Evolutionary conservation across 2,888 invertebrate genomes (phyloP), one percentile per base, ranked within the genome.

Genomic region (Megamerina dolium): DNA sequence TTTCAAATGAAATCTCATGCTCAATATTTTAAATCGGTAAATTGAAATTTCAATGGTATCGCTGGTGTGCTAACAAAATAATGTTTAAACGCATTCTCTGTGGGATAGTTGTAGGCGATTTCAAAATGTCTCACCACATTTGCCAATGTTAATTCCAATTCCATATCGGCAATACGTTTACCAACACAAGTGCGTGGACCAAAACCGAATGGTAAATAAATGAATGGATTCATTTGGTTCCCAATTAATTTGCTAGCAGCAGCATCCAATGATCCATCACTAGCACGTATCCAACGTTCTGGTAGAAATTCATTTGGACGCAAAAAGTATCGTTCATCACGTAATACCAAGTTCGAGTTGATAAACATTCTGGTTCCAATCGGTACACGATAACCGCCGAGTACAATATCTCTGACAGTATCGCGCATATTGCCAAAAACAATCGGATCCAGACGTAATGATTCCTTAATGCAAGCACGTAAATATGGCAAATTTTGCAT

Each of bases 391-490:
- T 84, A 87, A 4, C 80, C 83, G 23, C 77, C 73, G 1, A 87
- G 59, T 18, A 79, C 75, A 26, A 80, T 70, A 49, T 84, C 80
- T 46, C 75, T 76, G 1, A 72, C 70, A 41, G 78, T 70, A 37
- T 71, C 64, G 48, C 84, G 74, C 17, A 78, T 62, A 56, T 79
- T 82, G 1, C 78, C 83, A 8, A 77, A 70, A 1, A 77, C 75
- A 1, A 82, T 75, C 0, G 83, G 81, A 50, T 76, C 74, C 9
- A 83, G 52, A 53, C 87, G 74, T 30, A 85, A 64, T 0, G 81
- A 75, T 66, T 88, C 87, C 60, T 85, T 87, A 16, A 87, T 75
- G 59, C 85, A 85, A 2, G 85, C 85, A 51, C 77, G 79, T 14
- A 87, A 60, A 60, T 83, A 87, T 0, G 78, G 75, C 54, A 78